These are phyloP conservation scores for Mustelus asterias DNA, from an alignment of 2,113 vertebrate genomes.

Conservation along the genomic window DNA sequence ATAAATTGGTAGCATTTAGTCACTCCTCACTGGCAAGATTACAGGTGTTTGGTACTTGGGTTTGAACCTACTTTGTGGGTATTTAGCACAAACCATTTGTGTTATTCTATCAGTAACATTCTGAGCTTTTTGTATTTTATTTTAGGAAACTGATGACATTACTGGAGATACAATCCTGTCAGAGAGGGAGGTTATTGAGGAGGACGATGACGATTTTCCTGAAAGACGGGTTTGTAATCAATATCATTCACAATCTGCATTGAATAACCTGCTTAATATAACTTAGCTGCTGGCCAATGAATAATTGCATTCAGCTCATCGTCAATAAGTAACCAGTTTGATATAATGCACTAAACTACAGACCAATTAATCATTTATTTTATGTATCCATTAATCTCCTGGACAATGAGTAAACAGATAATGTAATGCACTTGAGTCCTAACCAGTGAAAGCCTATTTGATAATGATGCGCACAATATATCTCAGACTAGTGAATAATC, in stretches of 20 bases:
- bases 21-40: background rate
- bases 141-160: conserved; percentile 34
- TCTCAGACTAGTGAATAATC: background rate
- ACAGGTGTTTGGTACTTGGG: background rate
- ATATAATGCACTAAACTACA: background rate
- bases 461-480: background rate
- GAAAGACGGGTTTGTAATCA: conserved; percentile 24
- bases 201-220: conserved; percentile 31
- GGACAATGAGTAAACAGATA: background rate
- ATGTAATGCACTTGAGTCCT: background rate
- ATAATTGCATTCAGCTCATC: background rate
- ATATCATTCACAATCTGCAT: background rate
- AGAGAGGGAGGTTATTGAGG: conserved; percentile 33
- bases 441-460: background rate
- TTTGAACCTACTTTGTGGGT: background rate
- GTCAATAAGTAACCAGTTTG: background rate
- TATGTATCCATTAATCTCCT: background rate
- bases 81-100: background rate
- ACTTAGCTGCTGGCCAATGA: background rate
- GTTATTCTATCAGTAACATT: background rate
- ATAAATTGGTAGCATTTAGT: background rate
- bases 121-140: background rate
- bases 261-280: background rate
- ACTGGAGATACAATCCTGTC: conserved; percentile 36
- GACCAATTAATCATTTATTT: background rate